A percentile compares a stretch with the other conserved stretches of the same genome.
phyloP scores from a whole-genome alignment of 2,797 vertebrate species.

The Acanthurus lineatus region DNA sequence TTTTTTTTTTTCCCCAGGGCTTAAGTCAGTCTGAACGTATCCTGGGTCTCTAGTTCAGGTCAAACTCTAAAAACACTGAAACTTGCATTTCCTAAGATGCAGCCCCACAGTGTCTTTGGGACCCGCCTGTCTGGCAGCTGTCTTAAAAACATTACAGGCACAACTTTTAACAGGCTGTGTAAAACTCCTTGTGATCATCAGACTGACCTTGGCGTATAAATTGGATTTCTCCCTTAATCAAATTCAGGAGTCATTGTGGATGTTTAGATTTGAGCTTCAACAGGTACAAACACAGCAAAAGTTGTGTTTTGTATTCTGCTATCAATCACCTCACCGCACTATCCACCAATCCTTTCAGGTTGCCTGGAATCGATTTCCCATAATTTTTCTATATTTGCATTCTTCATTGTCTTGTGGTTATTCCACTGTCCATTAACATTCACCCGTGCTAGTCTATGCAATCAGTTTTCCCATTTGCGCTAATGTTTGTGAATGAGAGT shows the following conservation, averaged over 20 bases:
- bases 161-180: background rate
- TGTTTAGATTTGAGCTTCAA: background rate
- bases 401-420: conserved; percentile 49
- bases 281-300: background rate
- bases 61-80: background rate
- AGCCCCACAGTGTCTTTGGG: background rate
- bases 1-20: background rate
- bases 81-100: background rate
- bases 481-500: conserved; percentile 83
- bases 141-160: too few species aligned
- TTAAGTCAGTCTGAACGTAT: background rate
- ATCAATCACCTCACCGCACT: conserved; percentile 20
- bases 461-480: conserved; percentile 84
- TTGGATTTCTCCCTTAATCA: background rate
- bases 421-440: conserved; percentile 69
- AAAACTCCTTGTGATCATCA: background rate
- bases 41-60: background rate
- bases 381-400: conserved; percentile 54
- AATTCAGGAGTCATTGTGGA: background rate
- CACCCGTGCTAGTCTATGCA: conserved; percentile 57
- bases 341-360: conserved; percentile 28
- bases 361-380: conserved; percentile 48
- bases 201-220: background rate
- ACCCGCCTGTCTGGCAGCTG: background rate
- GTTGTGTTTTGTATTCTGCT: conserved; percentile 30